phyloP scores from a whole-genome alignment of 2,113 vertebrate species.

The Sinocyclocheilus maitianheensis region DNA sequence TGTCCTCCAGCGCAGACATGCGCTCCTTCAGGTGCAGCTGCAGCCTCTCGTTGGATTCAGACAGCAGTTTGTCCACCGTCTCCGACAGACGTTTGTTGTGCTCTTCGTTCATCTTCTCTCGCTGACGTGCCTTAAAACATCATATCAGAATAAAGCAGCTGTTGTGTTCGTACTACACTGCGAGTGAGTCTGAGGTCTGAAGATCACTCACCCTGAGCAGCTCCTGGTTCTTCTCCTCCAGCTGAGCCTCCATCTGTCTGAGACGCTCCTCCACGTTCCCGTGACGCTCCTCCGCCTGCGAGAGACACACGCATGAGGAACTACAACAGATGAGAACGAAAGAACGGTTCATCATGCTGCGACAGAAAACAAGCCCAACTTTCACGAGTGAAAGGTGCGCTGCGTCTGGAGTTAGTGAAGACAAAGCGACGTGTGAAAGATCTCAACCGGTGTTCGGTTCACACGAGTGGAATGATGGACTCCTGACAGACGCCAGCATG shows the following conservation, averaged over 20 bases:
- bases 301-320: neutral
- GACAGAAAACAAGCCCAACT: neutral
- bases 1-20: conserved; percentile 97
- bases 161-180: no score
- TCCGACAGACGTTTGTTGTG: conserved; percentile 97
- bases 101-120: conserved; percentile 99
- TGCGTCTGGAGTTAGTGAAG: neutral
- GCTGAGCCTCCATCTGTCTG: conserved; percentile 91
- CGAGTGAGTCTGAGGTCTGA: neutral
- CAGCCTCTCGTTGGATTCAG: conserved; percentile 95
- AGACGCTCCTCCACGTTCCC: conserved; percentile 94
- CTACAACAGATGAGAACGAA: neutral
- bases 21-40: conserved; percentile 97
- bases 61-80: conserved; percentile 94
- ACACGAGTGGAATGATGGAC: neutral
- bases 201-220: conserved; percentile 83
- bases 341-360: neutral
- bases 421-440: neutral
- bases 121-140: conserved; percentile 84
- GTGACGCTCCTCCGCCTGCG: conserved; percentile 94
- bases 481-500: neutral
- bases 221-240: conserved; percentile 98
- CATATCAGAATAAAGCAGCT: no score
- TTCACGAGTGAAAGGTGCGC: no score
- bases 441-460: neutral